A percentile compares a stretch with the other conserved stretches of the same genome.
Conservation (phyloP, 2,113 vertebrate genomes). For the Notechis scutatus region DNA sequence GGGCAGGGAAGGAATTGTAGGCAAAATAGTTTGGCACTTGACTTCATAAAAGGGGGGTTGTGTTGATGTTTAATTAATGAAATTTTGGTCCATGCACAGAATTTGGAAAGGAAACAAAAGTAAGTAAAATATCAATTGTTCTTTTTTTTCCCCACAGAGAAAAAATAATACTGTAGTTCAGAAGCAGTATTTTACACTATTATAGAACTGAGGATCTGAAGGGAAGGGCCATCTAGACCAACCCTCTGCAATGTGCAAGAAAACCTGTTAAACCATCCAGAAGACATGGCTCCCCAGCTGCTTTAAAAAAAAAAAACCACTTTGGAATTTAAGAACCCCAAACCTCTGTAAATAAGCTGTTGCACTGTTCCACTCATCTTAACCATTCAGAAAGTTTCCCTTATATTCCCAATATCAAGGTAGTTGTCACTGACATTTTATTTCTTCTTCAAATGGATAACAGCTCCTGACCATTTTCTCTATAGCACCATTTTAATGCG, state of each 20-base stretch:
- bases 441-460: background rate
- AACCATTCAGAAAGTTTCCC: background rate
- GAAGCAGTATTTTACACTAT: background rate
- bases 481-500: background rate
- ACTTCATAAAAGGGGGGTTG: conserved; percentile 31
- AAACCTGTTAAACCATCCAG: background rate
- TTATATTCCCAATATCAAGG: background rate
- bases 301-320: background rate
- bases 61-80: background rate
- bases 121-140: background rate
- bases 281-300: background rate
- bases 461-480: background rate
- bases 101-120: background rate
- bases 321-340: background rate
- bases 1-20: background rate
- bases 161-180: background rate
- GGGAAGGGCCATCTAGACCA: background rate
- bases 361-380: background rate
- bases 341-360: background rate
- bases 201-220: background rate
- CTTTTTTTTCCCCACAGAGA: background rate
- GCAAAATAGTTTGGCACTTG: conserved; percentile 26
- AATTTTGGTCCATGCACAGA: background rate
- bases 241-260: background rate
- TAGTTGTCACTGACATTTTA: background rate